These are phyloP conservation scores for Lates calcarifer DNA, from an alignment of 2,113 vertebrate species.

Conservation along the genomic window DNA sequence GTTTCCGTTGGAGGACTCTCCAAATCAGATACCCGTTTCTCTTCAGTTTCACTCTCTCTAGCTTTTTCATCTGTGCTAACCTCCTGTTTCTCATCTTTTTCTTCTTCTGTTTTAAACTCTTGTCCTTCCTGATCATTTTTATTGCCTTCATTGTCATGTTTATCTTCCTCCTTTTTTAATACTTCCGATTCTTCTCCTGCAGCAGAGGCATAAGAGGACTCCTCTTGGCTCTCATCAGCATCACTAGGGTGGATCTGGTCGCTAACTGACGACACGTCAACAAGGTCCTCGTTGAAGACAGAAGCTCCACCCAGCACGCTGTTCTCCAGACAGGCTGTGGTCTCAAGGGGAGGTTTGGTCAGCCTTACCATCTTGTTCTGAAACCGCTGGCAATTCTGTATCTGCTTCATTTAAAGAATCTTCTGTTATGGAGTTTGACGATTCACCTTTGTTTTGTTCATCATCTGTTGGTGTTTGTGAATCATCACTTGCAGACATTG, in stretches of 20 bases:
- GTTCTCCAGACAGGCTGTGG: slow-evolving; percentile 40
- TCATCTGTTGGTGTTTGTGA: slow-evolving; percentile 31
- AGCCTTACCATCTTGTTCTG: slow-evolving; percentile 21
- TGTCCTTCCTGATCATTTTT: slow-evolving; percentile 49
- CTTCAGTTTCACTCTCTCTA: slow-evolving; percentile 8
- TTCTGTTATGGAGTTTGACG: slow-evolving; percentile 38
- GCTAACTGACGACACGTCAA: slow-evolving; percentile 70
- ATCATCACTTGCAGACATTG: slow-evolving; percentile 13
- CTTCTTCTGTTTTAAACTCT: slow-evolving; percentile 17
- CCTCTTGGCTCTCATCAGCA: slow-evolving; percentile 73
- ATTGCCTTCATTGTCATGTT: slow-evolving; percentile 57
- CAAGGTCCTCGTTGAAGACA: slow-evolving; percentile 57
- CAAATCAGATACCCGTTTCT: slow-evolving; percentile 20
- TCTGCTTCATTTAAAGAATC: slow-evolving; percentile 59
- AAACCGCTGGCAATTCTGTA: slow-evolving; percentile 12
- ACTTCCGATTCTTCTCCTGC: slow-evolving; percentile 56
- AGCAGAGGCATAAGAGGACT: slow-evolving; percentile 72
- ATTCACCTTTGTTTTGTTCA: slow-evolving; percentile 31
- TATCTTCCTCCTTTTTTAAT: slow-evolving; percentile 67
- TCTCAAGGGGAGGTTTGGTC: slow-evolving; percentile 61
- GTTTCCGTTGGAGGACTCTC: slow-evolving; percentile 29
- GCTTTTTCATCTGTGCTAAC: slow-evolving; percentile 3
- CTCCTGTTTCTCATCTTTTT: slow-evolving; percentile 54
- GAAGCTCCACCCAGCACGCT: slow-evolving; percentile 65
- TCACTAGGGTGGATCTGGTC: slow-evolving; percentile 64